A percentile compares a stretch with the other conserved stretches of the same genome.
Evolutionary conservation across 53 echinoderm and acorn worm species (phyloP).

Genomic region (Echinometra lucunter): DNA sequence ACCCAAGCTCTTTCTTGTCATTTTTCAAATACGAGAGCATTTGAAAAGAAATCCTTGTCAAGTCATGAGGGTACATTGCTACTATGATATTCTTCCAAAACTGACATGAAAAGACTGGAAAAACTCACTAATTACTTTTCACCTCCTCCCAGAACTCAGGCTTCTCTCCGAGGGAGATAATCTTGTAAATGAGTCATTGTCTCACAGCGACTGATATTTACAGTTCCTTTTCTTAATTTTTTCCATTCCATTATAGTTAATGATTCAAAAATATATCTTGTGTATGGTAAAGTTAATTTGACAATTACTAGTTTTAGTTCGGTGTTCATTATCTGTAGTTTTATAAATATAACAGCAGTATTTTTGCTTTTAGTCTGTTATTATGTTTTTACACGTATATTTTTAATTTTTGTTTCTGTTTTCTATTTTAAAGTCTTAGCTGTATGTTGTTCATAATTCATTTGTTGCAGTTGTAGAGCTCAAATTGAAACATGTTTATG

Average conservation of each 20-base stretch:
- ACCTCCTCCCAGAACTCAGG: no score
- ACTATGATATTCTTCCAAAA: no score
- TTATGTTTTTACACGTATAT: neutral
- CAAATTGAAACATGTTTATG: neutral
- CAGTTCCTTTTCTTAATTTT: neutral
- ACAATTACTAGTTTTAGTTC: neutral
- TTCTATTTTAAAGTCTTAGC: neutral
- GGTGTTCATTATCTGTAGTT: neutral
- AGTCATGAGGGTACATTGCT: no score
- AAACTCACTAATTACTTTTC: no score
- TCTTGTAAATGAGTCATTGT: neutral
- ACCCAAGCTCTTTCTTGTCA: no score
- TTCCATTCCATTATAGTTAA: no score
- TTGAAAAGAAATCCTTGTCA: no score
- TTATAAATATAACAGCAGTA: neutral
- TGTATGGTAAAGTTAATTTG: neutral
- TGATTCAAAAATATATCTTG: neutral
- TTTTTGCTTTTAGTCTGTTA: neutral
- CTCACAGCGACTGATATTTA: neutral
- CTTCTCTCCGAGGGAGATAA: no score
- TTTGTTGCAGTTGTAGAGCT: neutral
- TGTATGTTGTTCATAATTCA: neutral
- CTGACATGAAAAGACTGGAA: no score
- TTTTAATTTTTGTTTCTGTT: neutral
- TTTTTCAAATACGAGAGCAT: no score